phyloP scores from a whole-genome alignment of 2,113 vertebrate species.

The Brachyistius frenatus region DNA sequence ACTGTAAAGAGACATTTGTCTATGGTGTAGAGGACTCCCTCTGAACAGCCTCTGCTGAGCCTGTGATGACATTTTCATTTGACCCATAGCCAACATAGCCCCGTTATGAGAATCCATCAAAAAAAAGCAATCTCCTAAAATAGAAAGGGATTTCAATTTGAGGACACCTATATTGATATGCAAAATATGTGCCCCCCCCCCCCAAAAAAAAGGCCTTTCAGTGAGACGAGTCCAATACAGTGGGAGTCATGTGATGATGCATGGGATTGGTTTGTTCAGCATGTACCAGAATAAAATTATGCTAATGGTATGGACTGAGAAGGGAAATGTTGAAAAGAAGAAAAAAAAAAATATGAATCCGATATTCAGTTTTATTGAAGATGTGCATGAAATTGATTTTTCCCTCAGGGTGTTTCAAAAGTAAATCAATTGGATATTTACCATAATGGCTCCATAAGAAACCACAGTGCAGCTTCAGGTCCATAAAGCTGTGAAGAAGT shows the following conservation, averaged over 20 bases:
- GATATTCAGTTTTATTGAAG: conserved; percentile 32
- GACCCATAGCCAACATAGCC: conserved; percentile 74
- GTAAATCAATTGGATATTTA: conserved; percentile 33
- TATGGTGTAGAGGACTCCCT: conserved; percentile 34
- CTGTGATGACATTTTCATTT: conserved; percentile 81
- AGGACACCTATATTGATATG: conserved; percentile 79
- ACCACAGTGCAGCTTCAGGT: conserved; percentile 5
- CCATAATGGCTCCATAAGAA: conserved; percentile 24
- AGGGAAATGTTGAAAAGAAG: conserved; percentile 31
- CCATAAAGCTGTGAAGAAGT: conserved; percentile 24
- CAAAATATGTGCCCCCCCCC: conserved; percentile 67
- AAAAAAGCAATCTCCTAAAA: conserved; percentile 79
- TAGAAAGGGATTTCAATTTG: conserved; percentile 79
- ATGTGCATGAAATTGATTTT: conserved; percentile 38
- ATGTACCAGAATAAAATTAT: conserved; percentile 41
- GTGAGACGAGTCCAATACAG: conserved; percentile 49
- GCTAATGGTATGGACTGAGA: conserved; percentile 23
- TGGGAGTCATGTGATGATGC: conserved; percentile 30
- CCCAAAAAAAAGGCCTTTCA: conserved; percentile 41
- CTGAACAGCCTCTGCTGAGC: conserved; percentile 58
- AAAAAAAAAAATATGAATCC: conserved; percentile 32
- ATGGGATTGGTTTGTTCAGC: conserved; percentile 43
- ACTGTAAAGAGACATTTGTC: conserved; percentile 65
- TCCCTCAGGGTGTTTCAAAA: not conserved
- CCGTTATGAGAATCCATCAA: conserved; percentile 80